Percentiles rank a stretch among this genome's conserved stretches.
Conservation (phyloP, 2,113 vertebrate species). For the Phycodurus eques region DNA sequence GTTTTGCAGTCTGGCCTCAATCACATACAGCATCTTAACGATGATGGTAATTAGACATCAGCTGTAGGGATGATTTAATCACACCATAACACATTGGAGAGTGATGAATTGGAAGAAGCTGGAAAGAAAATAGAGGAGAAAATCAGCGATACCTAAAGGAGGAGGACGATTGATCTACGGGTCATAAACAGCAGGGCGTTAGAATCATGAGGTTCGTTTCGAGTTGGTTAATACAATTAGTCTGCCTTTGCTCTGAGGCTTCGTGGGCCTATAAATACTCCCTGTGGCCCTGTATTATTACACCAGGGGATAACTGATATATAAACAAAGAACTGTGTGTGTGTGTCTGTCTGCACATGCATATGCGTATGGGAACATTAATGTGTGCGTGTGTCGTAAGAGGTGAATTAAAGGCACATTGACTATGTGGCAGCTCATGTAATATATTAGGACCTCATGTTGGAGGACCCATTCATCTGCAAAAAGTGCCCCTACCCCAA, state of each 20-base stretch:
- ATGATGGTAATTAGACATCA: constrained; percentile 58
- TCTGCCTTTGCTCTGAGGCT: constrained; percentile 31
- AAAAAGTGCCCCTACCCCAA: constrained; percentile 3
- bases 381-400: constrained; percentile 48
- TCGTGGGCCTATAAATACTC: constrained; percentile 39
- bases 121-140: constrained; percentile 4
- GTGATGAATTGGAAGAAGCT: background rate
- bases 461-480: constrained; percentile 71
- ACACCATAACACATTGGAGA: constrained; percentile 13
- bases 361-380: constrained; percentile 4
- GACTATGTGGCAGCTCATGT: constrained; percentile 80
- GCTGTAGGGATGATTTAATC: constrained; percentile 32
- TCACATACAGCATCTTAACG: constrained; percentile 62
- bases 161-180: constrained; percentile 44
- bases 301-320: constrained; percentile 51
- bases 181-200: constrained; percentile 53
- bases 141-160: background rate
- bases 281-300: constrained; percentile 35
- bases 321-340: constrained; percentile 40
- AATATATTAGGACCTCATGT: constrained; percentile 75
- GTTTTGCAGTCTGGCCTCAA: constrained; percentile 50
- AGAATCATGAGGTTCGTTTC: constrained; percentile 43
- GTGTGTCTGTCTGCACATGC: constrained; percentile 3
- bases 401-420: constrained; percentile 81
- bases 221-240: constrained; percentile 61